Evolutionary conservation across 2,888 invertebrate genomes (phyloP), one percentile per base, ranked within the genome.

Genomic region (Erebia ligea): DNA sequence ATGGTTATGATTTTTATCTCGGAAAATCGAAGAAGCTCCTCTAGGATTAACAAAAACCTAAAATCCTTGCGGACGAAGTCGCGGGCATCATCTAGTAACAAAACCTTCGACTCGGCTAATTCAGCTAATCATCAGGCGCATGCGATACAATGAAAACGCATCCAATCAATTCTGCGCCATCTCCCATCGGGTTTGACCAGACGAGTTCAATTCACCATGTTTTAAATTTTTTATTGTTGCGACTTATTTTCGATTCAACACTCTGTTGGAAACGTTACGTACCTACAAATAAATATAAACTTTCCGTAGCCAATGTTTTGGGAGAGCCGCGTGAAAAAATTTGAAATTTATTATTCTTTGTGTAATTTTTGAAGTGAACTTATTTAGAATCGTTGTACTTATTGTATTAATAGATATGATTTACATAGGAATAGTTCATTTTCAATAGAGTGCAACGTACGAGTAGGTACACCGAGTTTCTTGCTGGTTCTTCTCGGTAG

Each of bases 141-240:
- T 40, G 40, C 52, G 17, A 21, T 34, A 56, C 56, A 56, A 66
- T 66, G 56, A 66, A 45, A 66, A 57, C 65, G 56, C 56, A 54
- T 54, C 65, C 56, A 45, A 66, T 66, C 65, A 66, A 66, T 56
- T 66, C 45, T 42, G 40, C 65, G 65, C 19, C 56, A 50, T 34
- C 42, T 73, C 73, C 70, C 73, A 70, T 15, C 61, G 73, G 73
- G 68, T 66, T 70, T 65, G 67, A 72, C 57, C 72, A 69, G 65
- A 69, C 65, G 56, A 66, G 56, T 66, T 42, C 65, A 56, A 56
- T 66, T 57, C 65, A 56, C 42, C n/a, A 66, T 57, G 65, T 56
- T 56, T 62, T 66, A 42, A 56, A 56, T 65, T 57, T 66, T 66
- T 66, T 66, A 66, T 56, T 42, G 56, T 45, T 66, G 65, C 56